A percentile compares a stretch with the other conserved stretches of the same genome.
These are phyloP conservation scores for Crocuta crocuta DNA, from an alignment of 2,113 vertebrate species.

Conservation along the genomic window DNA sequence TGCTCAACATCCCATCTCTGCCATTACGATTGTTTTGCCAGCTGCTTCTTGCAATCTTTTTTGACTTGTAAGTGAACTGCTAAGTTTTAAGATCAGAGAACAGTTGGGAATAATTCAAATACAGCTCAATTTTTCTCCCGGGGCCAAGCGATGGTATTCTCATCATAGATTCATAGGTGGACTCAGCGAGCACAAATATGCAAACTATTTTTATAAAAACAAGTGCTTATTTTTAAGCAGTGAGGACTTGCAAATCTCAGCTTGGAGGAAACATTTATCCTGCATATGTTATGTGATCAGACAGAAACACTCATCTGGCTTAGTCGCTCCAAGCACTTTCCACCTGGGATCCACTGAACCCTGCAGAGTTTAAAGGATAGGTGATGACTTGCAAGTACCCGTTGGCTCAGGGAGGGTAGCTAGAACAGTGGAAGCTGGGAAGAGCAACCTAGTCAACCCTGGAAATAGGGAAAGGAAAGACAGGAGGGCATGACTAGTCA, in stretches of 20 bases:
- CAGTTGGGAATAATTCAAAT: conserved; percentile 56
- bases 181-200: conserved; percentile 45
- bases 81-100: conserved; percentile 66
- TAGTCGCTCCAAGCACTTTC: neutral
- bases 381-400: neutral
- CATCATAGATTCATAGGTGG: conserved; percentile 41
- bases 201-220: conserved; percentile 56
- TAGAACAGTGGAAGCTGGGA: neutral
- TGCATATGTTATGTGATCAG: conserved; percentile 42
- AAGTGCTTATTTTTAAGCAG: conserved; percentile 40
- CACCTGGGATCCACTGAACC: neutral
- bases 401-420: neutral
- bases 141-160: neutral
- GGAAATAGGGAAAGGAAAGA: neutral
- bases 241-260: conserved; percentile 25
- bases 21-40: conserved; percentile 60
- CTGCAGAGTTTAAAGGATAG: neutral
- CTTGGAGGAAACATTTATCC: conserved; percentile 28
- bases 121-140: conserved; percentile 31
- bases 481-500: neutral
- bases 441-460: neutral
- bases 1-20: conserved; percentile 48
- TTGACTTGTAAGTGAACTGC: conserved; percentile 63
- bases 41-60: conserved; percentile 59
- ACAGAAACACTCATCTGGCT: neutral